Base-by-base conservation (phyloP, 2,113 vertebrate genomes). In the Cryptomyrus ogoouensis region DNA sequence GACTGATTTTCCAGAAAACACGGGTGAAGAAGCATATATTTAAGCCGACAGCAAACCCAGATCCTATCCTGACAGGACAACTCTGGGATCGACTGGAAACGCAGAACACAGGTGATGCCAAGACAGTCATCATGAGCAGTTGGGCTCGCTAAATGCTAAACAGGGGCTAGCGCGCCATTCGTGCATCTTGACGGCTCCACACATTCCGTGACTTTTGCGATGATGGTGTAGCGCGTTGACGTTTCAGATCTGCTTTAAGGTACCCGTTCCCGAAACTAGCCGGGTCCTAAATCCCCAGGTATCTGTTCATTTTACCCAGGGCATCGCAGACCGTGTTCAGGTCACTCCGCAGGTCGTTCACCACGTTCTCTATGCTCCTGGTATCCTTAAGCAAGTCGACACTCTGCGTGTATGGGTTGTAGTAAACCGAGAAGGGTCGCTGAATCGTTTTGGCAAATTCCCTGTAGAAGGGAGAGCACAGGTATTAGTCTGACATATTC, bases 371-470 rank as follows among this genome's bases (percentile, higher is more conserved):
- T 89, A 99, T 98, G 93, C 97, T 97, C 92, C 97, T 96, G 46
- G 98, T 98, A 93, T 99, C 98, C 93, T 98, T 99, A 90, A 99
- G 96, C 92, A 99, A 97, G 94, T 99, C 98, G 77, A 99, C 93
- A 91, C 97, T 98, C 95, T 98, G 98, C 0, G 98, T 99, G 91
- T 99, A 99, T 7, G 98, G 98, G 94, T 99, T 98, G 95, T 99
- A 99, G 95, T 98, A 97, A n/a, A 99, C 98, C 0, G 97, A 99
- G 95, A 99, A 99, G 13, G 98, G 98, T 27, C 98, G 95, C 92
- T 96, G 97, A 91, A 99, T 98, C 7, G 96, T 97, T 95, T 98
- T 99, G 3, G 98, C 98, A 3, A 99, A 99, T 88, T 99, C 98
- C 91, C 98, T 99, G 95, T 42, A 93, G 95, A 87, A 91, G 88